Conservation (phyloP, 2,888 invertebrate species). For the Ypsolopha sequella region DNA sequence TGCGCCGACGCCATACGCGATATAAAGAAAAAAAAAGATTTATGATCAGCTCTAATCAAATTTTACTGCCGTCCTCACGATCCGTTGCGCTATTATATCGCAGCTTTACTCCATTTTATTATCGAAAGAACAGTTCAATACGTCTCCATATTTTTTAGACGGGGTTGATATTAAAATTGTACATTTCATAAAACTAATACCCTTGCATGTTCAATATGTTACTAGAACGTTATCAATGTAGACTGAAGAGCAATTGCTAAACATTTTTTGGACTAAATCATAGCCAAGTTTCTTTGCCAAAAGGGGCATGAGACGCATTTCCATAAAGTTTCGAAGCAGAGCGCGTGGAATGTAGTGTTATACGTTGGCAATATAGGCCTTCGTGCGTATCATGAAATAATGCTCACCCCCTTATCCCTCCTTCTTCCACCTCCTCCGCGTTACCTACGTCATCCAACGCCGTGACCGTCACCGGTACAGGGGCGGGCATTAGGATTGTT, state of each 20-base stretch:
- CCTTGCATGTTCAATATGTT: neutral
- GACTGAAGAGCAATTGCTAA: too few species aligned
- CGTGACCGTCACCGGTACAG: conserved; percentile 4
- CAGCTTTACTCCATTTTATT: conserved; percentile 31
- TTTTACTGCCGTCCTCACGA: conserved; percentile 55
- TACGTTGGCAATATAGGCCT: conserved; percentile 46
- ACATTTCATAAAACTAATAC: neutral
- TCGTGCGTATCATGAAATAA: conserved; percentile 48
- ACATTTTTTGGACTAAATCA: conserved; percentile 16
- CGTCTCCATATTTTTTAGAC: conserved; percentile 11
- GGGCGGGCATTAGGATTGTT: too few species aligned
- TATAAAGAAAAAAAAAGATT: conserved; percentile 66
- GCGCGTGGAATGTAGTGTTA: conserved; percentile 42
- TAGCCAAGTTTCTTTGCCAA: conserved; percentile 54
- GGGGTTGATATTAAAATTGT: neutral
- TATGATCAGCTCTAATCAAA: conserved; percentile 66
- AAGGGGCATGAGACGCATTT: conserved; percentile 50
- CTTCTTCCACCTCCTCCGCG: conserved; percentile 17
- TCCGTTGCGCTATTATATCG: conserved; percentile 35
- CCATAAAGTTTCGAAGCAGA: conserved; percentile 46
- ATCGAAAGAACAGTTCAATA: conserved; percentile 24
- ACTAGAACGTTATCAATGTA: neutral
- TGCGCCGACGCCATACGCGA: conserved; percentile 39
- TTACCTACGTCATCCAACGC: conserved; percentile 19
- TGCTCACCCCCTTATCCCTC: conserved; percentile 19